A percentile compares a stretch with the other conserved stretches of the same genome.
Conservation (phyloP, 2,113 vertebrate genomes). For the Verasper variegatus region DNA sequence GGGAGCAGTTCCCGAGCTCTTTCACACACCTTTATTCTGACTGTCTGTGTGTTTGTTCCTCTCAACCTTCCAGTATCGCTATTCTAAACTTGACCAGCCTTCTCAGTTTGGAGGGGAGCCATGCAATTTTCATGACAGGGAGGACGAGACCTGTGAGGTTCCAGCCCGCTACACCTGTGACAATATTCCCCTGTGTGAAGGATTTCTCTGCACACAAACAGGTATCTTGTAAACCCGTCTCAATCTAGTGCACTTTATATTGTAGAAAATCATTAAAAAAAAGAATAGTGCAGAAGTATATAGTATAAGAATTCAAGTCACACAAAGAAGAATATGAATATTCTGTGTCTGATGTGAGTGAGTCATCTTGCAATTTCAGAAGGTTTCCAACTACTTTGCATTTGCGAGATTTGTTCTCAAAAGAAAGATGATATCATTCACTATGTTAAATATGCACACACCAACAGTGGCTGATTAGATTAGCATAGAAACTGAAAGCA, state of each 20-base stretch:
- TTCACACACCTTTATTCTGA: slow-evolving; percentile 29
- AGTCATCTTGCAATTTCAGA: slow-evolving; percentile 4
- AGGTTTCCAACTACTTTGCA: slow-evolving; percentile 1
- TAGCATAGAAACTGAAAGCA: too few species aligned
- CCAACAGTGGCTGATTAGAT: too few species aligned
- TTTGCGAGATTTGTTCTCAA: not conserved
- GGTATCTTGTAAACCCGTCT: slow-evolving; percentile 73
- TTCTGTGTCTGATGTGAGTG: not conserved
- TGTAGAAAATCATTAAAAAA: not conserved
- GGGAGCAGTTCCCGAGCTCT: slow-evolving; percentile 29
- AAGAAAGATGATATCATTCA: too few species aligned
- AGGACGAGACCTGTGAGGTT: slow-evolving; percentile 85
- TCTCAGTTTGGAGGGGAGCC: slow-evolving; percentile 89
- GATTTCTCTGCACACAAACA: slow-evolving; percentile 88
- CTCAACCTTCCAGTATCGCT: slow-evolving; percentile 85
- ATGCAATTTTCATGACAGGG: slow-evolving; percentile 82
- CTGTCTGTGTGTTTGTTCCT: slow-evolving; percentile 25
- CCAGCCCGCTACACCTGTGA: slow-evolving; percentile 79
- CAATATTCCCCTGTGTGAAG: slow-evolving; percentile 86
- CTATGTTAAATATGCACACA: too few species aligned
- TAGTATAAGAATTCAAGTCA: not conserved
- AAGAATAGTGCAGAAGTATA: not conserved
- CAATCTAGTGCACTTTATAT: too few species aligned
- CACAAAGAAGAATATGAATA: not conserved
- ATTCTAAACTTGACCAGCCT: slow-evolving; percentile 82